phyloP scores from a whole-genome alignment of 2,888 invertebrate species.

The Dermolepida albohirtum region DNA sequence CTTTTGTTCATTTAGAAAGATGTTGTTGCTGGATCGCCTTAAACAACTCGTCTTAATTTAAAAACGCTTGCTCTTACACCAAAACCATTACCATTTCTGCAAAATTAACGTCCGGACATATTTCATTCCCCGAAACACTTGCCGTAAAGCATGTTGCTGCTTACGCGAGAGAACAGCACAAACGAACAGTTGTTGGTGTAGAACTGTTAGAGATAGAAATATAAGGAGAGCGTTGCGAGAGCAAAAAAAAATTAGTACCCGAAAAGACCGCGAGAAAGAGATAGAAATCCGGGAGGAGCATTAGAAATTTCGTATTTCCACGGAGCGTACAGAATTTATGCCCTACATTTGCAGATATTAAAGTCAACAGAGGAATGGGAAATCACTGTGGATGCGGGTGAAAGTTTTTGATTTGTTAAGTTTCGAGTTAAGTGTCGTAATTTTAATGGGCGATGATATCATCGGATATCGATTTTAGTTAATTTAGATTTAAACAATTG shows the following conservation, averaged over 20 bases:
- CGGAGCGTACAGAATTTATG: constrained; percentile 59
- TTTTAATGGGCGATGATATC: not conserved
- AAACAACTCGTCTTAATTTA: constrained; percentile 35
- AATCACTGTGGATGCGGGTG: constrained; percentile 59
- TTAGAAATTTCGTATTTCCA: constrained; percentile 52
- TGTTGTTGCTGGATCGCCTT: too few relatives aligned
- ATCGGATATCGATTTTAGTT: too few relatives aligned
- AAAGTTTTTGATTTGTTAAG: constrained; percentile 60
- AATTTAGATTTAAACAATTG: too few relatives aligned
- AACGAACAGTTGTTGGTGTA: constrained; percentile 1
- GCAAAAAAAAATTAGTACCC: constrained; percentile 21
- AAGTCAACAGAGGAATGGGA: constrained; percentile 48
- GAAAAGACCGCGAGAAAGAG: not conserved
- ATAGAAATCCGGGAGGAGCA: constrained; percentile 26
- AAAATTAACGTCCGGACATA: constrained; percentile 33
- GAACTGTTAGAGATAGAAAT: too few relatives aligned
- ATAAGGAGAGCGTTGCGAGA: too few relatives aligned
- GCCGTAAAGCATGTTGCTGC: constrained; percentile 8
- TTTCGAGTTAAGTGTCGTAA: constrained; percentile 57
- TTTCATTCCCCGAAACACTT: constrained; percentile 23
- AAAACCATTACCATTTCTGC: constrained; percentile 31
- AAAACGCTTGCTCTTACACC: constrained; percentile 20
- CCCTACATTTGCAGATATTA: constrained; percentile 62
- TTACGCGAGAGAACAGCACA: not conserved
- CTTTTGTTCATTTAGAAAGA: too few relatives aligned